phyloP scores from a whole-genome alignment of 2,888 invertebrate species.

The Hesperia comma region DNA sequence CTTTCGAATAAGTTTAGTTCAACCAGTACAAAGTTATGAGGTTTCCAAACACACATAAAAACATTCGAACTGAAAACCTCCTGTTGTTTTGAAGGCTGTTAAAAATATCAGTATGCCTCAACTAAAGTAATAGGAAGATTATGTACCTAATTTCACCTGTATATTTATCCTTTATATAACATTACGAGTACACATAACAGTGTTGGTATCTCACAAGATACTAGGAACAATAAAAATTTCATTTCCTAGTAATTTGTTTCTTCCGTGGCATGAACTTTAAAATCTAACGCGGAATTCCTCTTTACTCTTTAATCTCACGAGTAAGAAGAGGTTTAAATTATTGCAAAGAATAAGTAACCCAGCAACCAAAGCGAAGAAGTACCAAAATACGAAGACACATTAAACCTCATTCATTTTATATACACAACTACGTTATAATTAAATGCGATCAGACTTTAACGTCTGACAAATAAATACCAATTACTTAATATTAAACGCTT shows the following conservation, averaged over 20 bases:
- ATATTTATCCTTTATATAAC: background rate
- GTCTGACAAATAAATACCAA: constrained; percentile 36
- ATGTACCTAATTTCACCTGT: too few relatives aligned
- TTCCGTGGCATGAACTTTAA: constrained; percentile 70
- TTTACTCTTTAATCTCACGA: constrained; percentile 65
- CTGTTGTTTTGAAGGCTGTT: too few relatives aligned
- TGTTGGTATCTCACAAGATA: background rate
- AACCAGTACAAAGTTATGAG: too few relatives aligned
- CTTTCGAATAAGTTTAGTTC: too few relatives aligned
- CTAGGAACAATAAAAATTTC: constrained; percentile 53
- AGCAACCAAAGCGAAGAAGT: constrained; percentile 33
- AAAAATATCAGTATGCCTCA: too few relatives aligned
- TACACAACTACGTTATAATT: constrained; percentile 28
- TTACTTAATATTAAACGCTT: constrained; percentile 35
- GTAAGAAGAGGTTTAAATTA: constrained; percentile 60
- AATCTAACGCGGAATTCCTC: constrained; percentile 71
- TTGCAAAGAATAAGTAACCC: constrained; percentile 56
- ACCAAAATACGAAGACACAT: constrained; percentile 31
- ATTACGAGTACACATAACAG: background rate
- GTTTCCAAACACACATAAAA: too few relatives aligned
- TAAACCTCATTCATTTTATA: constrained; percentile 17
- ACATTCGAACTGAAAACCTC: too few relatives aligned
- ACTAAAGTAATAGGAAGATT: too few relatives aligned
- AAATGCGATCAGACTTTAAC: constrained; percentile 35
- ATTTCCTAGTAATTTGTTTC: constrained; percentile 75